Percentiles rank a stretch among this genome's conserved stretches.
phyloP scores from a whole-genome alignment of 2,888 invertebrate species.

The Ectobius pallidus region DNA sequence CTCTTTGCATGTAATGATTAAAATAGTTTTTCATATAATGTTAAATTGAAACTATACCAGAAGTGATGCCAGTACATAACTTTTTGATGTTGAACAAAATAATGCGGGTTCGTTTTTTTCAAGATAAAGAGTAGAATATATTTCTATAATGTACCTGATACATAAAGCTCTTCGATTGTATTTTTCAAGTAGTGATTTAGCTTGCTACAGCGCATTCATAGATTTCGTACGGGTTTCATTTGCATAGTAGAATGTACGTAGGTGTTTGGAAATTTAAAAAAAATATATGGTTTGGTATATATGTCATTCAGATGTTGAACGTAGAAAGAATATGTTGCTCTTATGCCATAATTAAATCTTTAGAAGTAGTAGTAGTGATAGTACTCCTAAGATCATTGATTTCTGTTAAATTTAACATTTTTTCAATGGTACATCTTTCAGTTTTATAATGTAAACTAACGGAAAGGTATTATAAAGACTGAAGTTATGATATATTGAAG shows the following conservation, averaged over 20 bases:
- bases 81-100: constrained; percentile 4
- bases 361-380: not conserved
- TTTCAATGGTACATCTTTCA: not conserved
- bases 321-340: not conserved
- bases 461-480: constrained; percentile 3
- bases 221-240: constrained; percentile 4
- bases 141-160: constrained; percentile 18
- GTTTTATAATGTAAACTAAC: not conserved
- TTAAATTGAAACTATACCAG: constrained; percentile 1
- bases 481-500: not conserved
- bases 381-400: not conserved
- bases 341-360: constrained; percentile 1
- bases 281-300: not conserved
- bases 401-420: not conserved
- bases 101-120: constrained; percentile 11
- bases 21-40: not conserved
- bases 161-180: not conserved
- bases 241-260: not conserved
- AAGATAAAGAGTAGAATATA: constrained; percentile 3
- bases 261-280: too few species aligned
- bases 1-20: not conserved
- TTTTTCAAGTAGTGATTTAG: not conserved
- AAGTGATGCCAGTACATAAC: constrained; percentile 1
- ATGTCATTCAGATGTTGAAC: constrained; percentile 1
- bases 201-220: not conserved